A percentile compares a stretch with the other conserved stretches of the same genome.
phyloP scores from a whole-genome alignment of 2,797 vertebrate genomes.

The Tragopan temminckii region DNA sequence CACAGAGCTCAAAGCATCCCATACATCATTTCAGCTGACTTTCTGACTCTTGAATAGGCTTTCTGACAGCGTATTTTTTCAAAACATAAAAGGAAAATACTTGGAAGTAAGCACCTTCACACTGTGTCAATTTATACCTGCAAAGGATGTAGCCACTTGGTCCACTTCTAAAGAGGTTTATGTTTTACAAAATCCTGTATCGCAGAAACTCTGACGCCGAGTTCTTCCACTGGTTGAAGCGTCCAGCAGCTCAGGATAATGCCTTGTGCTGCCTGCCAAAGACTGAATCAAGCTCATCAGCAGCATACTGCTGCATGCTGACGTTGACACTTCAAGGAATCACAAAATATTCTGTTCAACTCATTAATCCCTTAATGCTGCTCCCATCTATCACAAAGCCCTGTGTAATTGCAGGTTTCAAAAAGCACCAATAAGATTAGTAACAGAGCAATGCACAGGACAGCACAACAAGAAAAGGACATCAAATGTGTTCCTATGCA shows the following conservation, averaged over 20 bases:
- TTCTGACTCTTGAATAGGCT: neutral
- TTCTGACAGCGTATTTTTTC: neutral
- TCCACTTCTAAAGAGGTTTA: neutral
- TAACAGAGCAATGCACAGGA: neutral
- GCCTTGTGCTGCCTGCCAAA: neutral
- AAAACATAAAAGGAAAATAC: neutral
- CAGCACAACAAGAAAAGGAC: neutral
- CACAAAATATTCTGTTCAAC: constrained; percentile 32
- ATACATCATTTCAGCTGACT: neutral
- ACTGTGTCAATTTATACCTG: neutral
- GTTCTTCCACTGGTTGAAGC: neutral
- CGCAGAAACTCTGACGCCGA: neutral
- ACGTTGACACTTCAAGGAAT: constrained; percentile 30
- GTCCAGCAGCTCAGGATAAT: neutral
- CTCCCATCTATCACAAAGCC: neutral
- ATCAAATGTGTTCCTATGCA: neutral
- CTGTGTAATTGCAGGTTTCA: constrained; percentile 24
- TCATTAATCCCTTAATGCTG: constrained; percentile 49
- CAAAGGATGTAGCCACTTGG: neutral
- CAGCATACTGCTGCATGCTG: neutral
- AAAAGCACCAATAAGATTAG: constrained; percentile 16
- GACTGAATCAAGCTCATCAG: neutral
- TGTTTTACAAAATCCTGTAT: neutral
- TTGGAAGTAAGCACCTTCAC: neutral
- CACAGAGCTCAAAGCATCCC: neutral